Conservation (phyloP, 1,140 invertebrate species). For the Probaryconus sp. region DNA sequence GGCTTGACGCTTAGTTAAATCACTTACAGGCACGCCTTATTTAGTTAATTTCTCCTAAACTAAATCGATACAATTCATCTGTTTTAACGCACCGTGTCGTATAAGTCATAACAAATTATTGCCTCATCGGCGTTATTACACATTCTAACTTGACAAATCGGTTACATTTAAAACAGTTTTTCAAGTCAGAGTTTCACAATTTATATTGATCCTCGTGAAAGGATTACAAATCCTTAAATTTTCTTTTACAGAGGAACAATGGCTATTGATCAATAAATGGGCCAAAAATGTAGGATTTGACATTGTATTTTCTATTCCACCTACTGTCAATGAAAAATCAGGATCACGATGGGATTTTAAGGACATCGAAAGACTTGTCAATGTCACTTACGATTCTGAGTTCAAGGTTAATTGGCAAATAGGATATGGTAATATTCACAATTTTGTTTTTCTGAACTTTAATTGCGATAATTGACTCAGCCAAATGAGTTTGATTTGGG, state of each 20-base stretch:
- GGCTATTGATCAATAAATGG: constrained; percentile 67
- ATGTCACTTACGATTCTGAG: constrained; percentile 79
- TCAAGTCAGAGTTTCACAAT: too few species aligned
- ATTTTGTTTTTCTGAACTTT: constrained; percentile 1
- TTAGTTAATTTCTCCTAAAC: constrained; percentile 20
- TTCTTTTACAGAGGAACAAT: constrained; percentile 65
- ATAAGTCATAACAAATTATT: constrained; percentile 8
- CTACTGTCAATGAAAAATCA: constrained; percentile 24
- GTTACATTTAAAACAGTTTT: too few species aligned
- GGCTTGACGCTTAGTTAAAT: constrained; percentile 35
- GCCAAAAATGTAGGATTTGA: constrained; percentile 66
- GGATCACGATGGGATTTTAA: constrained; percentile 78
- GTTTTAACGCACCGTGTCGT: too few species aligned
- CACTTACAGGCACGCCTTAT: constrained; percentile 39
- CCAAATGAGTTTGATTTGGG: too few species aligned
- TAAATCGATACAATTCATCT: constrained; percentile 4
- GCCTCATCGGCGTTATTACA: too few species aligned
- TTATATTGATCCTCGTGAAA: neutral
- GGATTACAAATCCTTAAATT: too few species aligned
- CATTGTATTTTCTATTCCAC: constrained; percentile 66
- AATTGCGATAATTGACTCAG: neutral
- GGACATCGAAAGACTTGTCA: constrained; percentile 78
- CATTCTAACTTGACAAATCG: too few species aligned
- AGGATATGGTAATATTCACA: constrained; percentile 80
- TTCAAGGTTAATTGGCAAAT: constrained; percentile 82